These are phyloP conservation scores for Diadegma fenestrale DNA, from an alignment of 2,888 invertebrate genomes.

Conservation along the genomic window DNA sequence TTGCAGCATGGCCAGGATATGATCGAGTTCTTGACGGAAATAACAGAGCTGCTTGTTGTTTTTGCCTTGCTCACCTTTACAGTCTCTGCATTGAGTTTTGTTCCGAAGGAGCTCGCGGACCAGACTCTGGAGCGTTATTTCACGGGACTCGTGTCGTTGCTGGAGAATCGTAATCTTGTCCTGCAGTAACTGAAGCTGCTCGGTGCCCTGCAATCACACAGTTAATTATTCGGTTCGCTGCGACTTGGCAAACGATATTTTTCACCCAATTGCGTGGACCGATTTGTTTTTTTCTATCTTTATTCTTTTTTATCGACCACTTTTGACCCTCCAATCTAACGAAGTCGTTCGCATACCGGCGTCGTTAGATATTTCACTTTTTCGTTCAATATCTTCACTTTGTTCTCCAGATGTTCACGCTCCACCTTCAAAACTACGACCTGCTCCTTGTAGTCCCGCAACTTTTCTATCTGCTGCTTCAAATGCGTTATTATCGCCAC, in stretches of 20 bases:
- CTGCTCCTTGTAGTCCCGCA: constrained; percentile 89
- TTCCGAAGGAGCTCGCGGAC: constrained; percentile 82
- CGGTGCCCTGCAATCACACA: constrained; percentile 78
- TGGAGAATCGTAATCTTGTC: constrained; percentile 82
- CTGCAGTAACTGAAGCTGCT: constrained; percentile 81
- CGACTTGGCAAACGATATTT: constrained; percentile 15
- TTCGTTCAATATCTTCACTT: constrained; percentile 82
- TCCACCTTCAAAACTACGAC: constrained; percentile 86
- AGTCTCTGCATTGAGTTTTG: constrained; percentile 81
- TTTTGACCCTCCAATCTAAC: constrained; percentile 49
- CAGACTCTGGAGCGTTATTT: constrained; percentile 81
- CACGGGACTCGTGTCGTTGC: constrained; percentile 83
- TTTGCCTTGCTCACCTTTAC: constrained; percentile 78
- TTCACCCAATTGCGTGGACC: constrained; percentile 14
- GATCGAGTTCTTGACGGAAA: constrained; percentile 82
- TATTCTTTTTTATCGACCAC: constrained; percentile 29
- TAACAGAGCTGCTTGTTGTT: constrained; percentile 81
- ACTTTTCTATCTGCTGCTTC: constrained; percentile 86
- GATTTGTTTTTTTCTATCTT: constrained; percentile 37
- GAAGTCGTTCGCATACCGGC: constrained; percentile 75
- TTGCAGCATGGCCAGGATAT: constrained; percentile 82
- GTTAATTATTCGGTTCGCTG: constrained; percentile 62
- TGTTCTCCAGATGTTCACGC: constrained; percentile 86
- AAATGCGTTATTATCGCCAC: constrained; percentile 84
- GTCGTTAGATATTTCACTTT: constrained; percentile 82